These are phyloP conservation scores for Heliconius erato DNA, from an alignment of 2,888 invertebrate species.

Conservation along the genomic window DNA sequence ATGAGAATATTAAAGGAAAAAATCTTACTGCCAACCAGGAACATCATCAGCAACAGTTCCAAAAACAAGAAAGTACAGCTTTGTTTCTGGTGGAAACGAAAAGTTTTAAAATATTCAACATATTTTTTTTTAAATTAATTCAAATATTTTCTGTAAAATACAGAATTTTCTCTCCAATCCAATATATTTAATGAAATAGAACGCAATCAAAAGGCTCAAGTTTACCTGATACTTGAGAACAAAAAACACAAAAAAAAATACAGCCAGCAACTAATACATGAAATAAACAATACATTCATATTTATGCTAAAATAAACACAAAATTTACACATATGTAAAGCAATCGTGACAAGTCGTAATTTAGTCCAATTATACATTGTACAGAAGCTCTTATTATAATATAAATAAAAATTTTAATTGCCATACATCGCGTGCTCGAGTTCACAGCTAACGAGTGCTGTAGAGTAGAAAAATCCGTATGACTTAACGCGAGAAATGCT, in stretches of 20 bases:
- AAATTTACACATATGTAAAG: background rate
- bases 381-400: background rate
- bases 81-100: no score
- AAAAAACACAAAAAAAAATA: background rate
- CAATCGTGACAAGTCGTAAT: constrained; percentile 14
- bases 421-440: constrained; percentile 16
- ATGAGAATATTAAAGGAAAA: no score
- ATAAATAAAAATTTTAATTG: constrained; percentile 38
- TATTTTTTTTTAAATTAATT: no score
- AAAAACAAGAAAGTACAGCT: no score
- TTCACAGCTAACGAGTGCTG: constrained; percentile 27
- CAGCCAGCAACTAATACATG: background rate
- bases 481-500: constrained; percentile 45
- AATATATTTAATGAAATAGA: no score
- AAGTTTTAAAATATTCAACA: no score
- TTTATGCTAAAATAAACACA: constrained; percentile 3
- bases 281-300: background rate
- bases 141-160: no score
- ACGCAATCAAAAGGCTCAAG: no score
- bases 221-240: background rate
- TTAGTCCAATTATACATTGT: background rate
- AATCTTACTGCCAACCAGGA: no score
- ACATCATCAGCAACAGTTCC: no score
- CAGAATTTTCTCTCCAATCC: no score
- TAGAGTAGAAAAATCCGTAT: constrained; percentile 31